Conservation (phyloP, 2,113 vertebrate genomes). For the Pterocles gutturalis region DNA sequence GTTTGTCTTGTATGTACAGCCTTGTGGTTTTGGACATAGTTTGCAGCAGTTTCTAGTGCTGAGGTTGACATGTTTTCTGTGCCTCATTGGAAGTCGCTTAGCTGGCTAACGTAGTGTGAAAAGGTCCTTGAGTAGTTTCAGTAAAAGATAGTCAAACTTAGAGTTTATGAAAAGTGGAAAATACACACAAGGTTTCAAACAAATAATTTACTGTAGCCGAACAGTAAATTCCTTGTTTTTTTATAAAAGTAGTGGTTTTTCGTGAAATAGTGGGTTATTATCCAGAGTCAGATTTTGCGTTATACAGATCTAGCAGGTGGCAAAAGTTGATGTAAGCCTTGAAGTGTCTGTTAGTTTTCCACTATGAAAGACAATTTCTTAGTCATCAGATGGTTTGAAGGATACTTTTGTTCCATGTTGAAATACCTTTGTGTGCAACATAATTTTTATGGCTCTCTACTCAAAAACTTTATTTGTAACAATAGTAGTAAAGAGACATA, state of each 20-base stretch:
- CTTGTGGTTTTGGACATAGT: neutral
- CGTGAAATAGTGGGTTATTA: neutral
- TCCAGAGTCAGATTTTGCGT: neutral
- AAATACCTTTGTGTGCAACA: neutral
- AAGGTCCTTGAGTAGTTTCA: neutral
- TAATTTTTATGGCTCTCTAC: neutral
- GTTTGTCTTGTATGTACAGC: neutral
- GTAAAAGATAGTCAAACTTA: neutral
- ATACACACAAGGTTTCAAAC: fast-evolving
- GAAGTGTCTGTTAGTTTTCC: neutral
- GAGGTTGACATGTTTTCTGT: neutral
- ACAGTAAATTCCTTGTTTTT: neutral
- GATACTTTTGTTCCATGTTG: neutral
- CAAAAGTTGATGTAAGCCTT: neutral
- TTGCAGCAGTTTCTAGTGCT: neutral
- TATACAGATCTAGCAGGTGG: neutral
- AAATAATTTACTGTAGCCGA: neutral
- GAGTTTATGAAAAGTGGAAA: neutral
- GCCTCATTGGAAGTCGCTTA: neutral
- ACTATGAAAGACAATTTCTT: neutral
- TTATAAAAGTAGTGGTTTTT: neutral
- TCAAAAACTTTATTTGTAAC: neutral
- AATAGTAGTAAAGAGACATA: neutral
- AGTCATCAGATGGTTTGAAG: neutral
- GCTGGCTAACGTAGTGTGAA: neutral